Evolutionary conservation across 2,888 invertebrate genomes (phyloP), one percentile per base, ranked within the genome.

Genomic region (Cryptus armator): DNA sequence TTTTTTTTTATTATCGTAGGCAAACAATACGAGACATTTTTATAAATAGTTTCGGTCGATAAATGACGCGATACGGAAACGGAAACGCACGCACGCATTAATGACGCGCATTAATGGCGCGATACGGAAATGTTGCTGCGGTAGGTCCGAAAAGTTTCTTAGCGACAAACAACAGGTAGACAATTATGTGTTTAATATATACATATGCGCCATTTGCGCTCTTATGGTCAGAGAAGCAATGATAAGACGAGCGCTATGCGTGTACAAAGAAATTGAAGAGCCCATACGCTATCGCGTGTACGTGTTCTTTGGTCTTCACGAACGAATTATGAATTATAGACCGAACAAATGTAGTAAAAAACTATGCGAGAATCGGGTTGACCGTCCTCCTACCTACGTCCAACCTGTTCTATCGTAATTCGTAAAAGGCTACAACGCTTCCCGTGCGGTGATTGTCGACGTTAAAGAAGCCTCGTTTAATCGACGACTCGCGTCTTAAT

Each of bases 381-480:
- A 64, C 44, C 62, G 64, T 64, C 32, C 43, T 48, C 16, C 44
- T 10, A 72, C 37, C 12, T 10, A 29, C 48, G 59, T 43, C 44
- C 68, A 32, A 16, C 70, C 64, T 46, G n/a, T 56, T 64, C 53
- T 62, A n/a, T 53, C 59, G 68, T 43, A 46, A 37, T 24, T 81
- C 77, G 72, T 78, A 70, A 81, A 81, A 81, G 84, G 84, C 77
- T n/a, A 76, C 75, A 37, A 37, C 37, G 46, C 46, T 77, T 81
- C 51, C 51, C 64, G 64, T 70, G 59, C 16, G 46, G 3, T 32
- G 59, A 53, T 62, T 44, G 64, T 44, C 59, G 76, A 59, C 67
- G 67, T 53, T 19, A 46, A 44, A 75, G 53, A 56, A 46, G 70
- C 19, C 64, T 48, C 72, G 71, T 43, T 84, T 66, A 32, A 84